phyloP scores from a whole-genome alignment of 1,140 invertebrate species.

The Eriosoma lanigerum region DNA sequence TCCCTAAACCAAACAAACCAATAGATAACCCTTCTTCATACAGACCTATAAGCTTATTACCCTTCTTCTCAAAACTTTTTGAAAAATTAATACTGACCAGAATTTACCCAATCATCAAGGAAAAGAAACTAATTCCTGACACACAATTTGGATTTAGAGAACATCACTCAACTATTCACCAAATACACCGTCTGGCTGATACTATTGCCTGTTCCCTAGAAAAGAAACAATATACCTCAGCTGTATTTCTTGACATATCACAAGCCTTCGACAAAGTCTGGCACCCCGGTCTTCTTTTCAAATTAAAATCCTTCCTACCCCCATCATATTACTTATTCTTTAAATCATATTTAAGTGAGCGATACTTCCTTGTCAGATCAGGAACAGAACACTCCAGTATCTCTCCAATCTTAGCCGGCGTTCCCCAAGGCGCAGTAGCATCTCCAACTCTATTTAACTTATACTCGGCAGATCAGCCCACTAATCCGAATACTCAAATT shows the following conservation, averaged over 20 bases:
- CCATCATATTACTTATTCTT: neutral
- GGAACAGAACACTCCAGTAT: too few species aligned
- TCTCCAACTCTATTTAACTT: too few species aligned
- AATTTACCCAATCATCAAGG: constrained; percentile 51
- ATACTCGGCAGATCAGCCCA: too few species aligned
- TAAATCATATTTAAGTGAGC: neutral
- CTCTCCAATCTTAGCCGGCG: too few species aligned
- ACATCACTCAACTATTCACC: constrained; percentile 56
- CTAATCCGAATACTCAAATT: neutral
- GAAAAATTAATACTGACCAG: constrained; percentile 56
- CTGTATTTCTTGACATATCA: constrained; percentile 53
- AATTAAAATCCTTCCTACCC: constrained; percentile 30
- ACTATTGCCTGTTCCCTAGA: too few species aligned
- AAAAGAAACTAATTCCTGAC: constrained; percentile 54
- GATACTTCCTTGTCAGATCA: neutral
- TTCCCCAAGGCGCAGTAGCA: too few species aligned
- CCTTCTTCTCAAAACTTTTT: constrained; percentile 56
- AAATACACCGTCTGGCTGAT: constrained; percentile 54
- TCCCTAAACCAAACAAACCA: constrained; percentile 56
- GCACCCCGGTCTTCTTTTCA: constrained; percentile 55
- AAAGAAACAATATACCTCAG: constrained; percentile 52
- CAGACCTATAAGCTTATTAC: constrained; percentile 57
- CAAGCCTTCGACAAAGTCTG: constrained; percentile 57
- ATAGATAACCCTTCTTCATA: constrained; percentile 55
- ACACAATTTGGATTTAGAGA: constrained; percentile 58